Conservation (phyloP, 2,113 vertebrate species). For the Dipodomys ordii region DNA sequence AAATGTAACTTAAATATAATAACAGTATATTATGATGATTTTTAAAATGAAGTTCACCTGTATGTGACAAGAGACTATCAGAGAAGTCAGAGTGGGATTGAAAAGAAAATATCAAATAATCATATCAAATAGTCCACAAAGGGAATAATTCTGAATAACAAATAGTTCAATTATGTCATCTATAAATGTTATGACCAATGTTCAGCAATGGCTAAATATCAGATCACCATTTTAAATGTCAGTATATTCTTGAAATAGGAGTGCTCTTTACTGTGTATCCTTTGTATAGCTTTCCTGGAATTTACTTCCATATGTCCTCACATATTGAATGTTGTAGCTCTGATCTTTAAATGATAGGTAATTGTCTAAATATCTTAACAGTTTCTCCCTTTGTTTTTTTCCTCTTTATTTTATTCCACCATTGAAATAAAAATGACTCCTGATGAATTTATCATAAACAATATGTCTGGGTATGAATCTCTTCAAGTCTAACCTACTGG, state of each 20-base stretch:
- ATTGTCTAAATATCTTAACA: constrained; percentile 45
- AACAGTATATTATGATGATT: not conserved
- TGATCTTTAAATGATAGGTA: constrained; percentile 54
- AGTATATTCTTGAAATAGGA: constrained; percentile 40
- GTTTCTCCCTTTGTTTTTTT: not conserved
- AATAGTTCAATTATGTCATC: constrained; percentile 33
- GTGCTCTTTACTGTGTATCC: not conserved
- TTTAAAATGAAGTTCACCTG: not conserved
- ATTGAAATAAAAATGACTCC: constrained; percentile 51
- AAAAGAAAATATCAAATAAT: constrained; percentile 42
- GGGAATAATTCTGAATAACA: constrained; percentile 16
- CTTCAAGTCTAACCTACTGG: not conserved
- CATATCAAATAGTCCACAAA: constrained; percentile 4
- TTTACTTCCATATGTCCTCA: constrained; percentile 40
- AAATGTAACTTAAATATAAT: not conserved
- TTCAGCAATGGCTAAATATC: constrained; percentile 26
- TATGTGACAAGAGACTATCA: constrained; percentile 21
- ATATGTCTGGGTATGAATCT: not conserved
- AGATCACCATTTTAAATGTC: constrained; percentile 31
- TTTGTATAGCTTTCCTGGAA: constrained; percentile 53
- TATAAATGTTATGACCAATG: constrained; percentile 8
- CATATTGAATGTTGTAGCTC: not conserved
- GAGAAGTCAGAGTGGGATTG: constrained; percentile 12
- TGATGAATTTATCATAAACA: not conserved
- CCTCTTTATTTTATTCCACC: constrained; percentile 19